These are phyloP conservation scores for Meloidogyne exigua DNA, from an alignment of 1,140 invertebrate genomes.

Conservation along the genomic window DNA sequence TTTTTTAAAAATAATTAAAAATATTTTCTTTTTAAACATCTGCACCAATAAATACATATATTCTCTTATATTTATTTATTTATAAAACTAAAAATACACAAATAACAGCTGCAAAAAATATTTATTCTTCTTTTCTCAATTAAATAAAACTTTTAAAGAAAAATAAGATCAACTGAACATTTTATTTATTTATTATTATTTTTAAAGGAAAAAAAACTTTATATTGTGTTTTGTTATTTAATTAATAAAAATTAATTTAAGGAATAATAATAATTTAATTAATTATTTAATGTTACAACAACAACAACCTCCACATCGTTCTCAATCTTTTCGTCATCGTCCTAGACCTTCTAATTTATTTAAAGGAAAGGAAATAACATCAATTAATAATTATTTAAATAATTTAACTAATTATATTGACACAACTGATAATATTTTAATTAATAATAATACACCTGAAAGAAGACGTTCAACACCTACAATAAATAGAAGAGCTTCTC, in stretches of 20 bases:
- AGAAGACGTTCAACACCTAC: constrained; percentile 44
- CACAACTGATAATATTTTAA: background rate
- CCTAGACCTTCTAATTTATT: constrained; percentile 33
- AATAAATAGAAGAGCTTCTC: constrained; percentile 30
- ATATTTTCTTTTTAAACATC: too few relatives aligned
- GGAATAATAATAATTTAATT: background rate
- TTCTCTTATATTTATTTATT: background rate
- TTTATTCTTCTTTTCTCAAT: too few relatives aligned
- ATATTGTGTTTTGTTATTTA: too few relatives aligned
- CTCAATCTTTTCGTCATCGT: constrained; percentile 51
- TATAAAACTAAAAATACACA: too few relatives aligned
- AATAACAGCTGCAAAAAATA: background rate
- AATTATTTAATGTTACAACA: background rate
- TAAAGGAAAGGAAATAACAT: background rate
- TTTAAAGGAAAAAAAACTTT: too few relatives aligned
- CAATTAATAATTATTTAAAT: background rate
- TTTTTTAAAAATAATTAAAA: too few relatives aligned
- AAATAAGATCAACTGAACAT: background rate
- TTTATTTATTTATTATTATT: background rate
- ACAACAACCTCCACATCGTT: constrained; percentile 23
- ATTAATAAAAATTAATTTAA: too few relatives aligned
- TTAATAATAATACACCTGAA: constrained; percentile 21
- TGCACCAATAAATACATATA: too few relatives aligned
- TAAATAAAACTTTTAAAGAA: background rate
- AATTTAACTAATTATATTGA: background rate